A percentile compares a stretch with the other conserved stretches of the same genome.
Evolutionary conservation across 2,113 vertebrate species (phyloP).

Genomic region (Eulacestoma nigropectus): DNA sequence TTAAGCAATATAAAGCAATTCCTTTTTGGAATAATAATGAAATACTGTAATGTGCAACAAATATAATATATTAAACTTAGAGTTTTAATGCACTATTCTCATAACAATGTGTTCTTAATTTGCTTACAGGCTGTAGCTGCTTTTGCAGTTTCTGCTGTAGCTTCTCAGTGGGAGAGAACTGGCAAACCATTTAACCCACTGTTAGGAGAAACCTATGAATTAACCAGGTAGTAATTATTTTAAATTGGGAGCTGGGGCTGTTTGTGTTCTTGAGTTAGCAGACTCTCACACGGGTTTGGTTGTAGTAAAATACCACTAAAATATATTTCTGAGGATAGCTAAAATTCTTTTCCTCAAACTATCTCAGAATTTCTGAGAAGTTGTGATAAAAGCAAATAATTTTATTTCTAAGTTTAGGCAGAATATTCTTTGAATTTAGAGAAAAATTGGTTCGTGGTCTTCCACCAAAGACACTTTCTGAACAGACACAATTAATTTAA

Average conservation of each 20-base stretch:
- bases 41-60: not conserved
- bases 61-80: not conserved
- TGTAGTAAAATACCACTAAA: not conserved
- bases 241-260: not conserved
- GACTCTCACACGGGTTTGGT: not conserved
- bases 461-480: not conserved
- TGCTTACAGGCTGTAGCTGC: slow-evolving; percentile 85
- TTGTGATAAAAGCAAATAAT: not conserved
- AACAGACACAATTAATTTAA: not conserved
- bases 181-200: slow-evolving; percentile 98
- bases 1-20: not conserved
- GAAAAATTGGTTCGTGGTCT: not conserved
- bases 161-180: slow-evolving; percentile 96
- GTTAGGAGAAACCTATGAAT: slow-evolving; percentile 92
- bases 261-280: not conserved
- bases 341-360: not conserved
- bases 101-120: not conserved
- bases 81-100: not conserved
- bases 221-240: slow-evolving; percentile 78
- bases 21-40: not conserved
- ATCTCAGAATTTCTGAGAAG: not conserved
- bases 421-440: not conserved
- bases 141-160: slow-evolving; percentile 93
- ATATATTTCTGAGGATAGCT: not conserved
- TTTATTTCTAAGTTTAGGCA: not conserved